Base-by-base conservation (phyloP, 2,113 vertebrate species). In the Myrmophylax atrothorax region DNA sequence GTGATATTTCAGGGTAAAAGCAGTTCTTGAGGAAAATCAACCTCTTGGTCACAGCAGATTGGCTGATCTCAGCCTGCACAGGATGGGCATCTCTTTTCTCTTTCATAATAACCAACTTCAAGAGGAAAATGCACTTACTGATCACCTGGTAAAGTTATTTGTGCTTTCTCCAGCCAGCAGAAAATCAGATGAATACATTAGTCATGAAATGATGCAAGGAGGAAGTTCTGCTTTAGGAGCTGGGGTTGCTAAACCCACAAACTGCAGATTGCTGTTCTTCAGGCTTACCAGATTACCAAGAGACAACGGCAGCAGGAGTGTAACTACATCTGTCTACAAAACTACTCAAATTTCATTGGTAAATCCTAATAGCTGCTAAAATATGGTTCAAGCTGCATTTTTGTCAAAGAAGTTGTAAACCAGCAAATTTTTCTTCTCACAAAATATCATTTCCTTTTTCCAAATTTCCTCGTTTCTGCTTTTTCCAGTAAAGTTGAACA, bases 1-100 rank as follows among this genome's bases (percentile, higher is more conserved):
- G 52, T 35, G 66, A 63, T 85, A 90, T 96, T 84, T 96, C 78
- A 92, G 64, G 76, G 49, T 62, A 85, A 94, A 97, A 94, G 35
- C 29, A 69, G 40, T 90, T 94, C n/a, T 56, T 73, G 80, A 72
- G 40, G 50, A 87, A 93, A 95, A 90, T 75, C 62, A 85, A 63
- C 80, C 72, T 92, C 60, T 60, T 83, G 70, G 40, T 89, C 58
- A 89, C 60, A 90, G 75, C 72, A 74, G 52, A 86, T 79, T 87
- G 94, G 52, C 73, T 94, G 73, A 96, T 96, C 46, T 84, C 47
- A 93, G 70, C 42, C 52, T 73, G 33, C 78, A 66, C 28, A 83
- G 81, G 49, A 64, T 0, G 0, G 62, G 38, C 53, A 50, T 52
- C 52, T 81, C 82, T 95, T 33, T 46, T 81, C 19, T 63, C 20